Base-by-base conservation (phyloP, 2,797 vertebrate genomes). In the Poeciliopsis gracilis region DNA sequence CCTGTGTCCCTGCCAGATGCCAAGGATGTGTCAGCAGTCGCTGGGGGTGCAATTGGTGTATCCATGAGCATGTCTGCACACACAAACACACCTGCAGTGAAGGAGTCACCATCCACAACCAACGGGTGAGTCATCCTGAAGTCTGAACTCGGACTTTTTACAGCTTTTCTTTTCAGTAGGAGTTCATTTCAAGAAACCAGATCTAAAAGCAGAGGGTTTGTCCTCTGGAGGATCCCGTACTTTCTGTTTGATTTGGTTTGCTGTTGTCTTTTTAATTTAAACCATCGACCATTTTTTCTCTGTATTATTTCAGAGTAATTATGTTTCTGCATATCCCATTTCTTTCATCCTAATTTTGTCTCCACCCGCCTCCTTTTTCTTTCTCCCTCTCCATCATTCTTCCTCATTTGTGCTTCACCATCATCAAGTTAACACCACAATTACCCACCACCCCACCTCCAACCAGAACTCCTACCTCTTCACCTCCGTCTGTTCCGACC, bases 21-120 rank as follows among this genome's bases (percentile, higher is more conserved):
- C 97, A 95, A 82, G 97, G 97, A 49, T 99, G 98, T 47, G 97
- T 98, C 72, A 97, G 95, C 94, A 99, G 98, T 86, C 96, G 90
- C 51, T 99, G 98, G 98, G 96, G 97, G 1, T 99, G 98, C 90
- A 97, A 97, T 91, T 99, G 98, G 98, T 99, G 98, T 18, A 94
- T 99, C 83, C 97, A 97, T 82, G 96, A 97, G 88, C 97, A 99
- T 75, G 87, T 97, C 76, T 99, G 98, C 88, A 98, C 98, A 0
- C 97, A 98, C 90, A 95, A 95, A 91, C 89, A 91, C 76, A 82
- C 90, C 1, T 99, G 98, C 80, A 96, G 96, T 63, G 91, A 92
- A 1, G 98, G 97, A 78, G 91, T 95, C 41, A 95, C 97, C 87
- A 96, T 99, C 91, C 96, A 95, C 92, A 98, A 97, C 69, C 95